A percentile compares a stretch with the other conserved stretches of the same genome.
These are phyloP conservation scores for Proterorhinus semilunaris DNA, from an alignment of 2,113 vertebrate species.

Conservation along the genomic window DNA sequence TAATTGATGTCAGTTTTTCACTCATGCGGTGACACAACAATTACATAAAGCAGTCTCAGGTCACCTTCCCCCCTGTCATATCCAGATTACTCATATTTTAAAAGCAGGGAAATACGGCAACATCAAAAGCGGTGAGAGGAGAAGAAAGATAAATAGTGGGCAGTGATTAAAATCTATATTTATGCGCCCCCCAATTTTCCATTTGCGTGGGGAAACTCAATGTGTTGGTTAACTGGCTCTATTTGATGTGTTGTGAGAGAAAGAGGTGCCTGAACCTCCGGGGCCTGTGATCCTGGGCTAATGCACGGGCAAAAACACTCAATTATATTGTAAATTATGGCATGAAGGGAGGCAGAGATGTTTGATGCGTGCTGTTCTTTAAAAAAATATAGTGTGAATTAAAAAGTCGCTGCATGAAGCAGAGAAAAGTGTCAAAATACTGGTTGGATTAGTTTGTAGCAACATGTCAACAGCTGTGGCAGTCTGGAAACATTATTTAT, in stretches of 20 bases:
- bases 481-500: no score
- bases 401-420: constrained; percentile 29
- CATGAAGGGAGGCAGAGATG: constrained; percentile 59
- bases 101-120: constrained; percentile 55
- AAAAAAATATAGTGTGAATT: neutral
- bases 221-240: constrained; percentile 68
- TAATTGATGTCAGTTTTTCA: constrained; percentile 5
- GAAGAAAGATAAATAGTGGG: constrained; percentile 74
- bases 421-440: constrained; percentile 48
- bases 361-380: constrained; percentile 48
- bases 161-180: constrained; percentile 78
- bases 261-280: constrained; percentile 68
- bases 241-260: constrained; percentile 75
- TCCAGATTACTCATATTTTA: constrained; percentile 62
- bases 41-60: constrained; percentile 41
- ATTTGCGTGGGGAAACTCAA: constrained; percentile 61
- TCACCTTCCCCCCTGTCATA: constrained; percentile 46
- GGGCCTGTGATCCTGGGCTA: constrained; percentile 73
- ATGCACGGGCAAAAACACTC: constrained; percentile 74
- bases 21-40: constrained; percentile 37
- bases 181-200: constrained; percentile 73
- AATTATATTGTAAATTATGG: constrained; percentile 75
- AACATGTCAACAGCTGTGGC: constrained; percentile 22
- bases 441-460: constrained; percentile 37
- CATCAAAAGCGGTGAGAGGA: constrained; percentile 69